Percentiles rank a stretch among this genome's conserved stretches.
phyloP scores from a whole-genome alignment of 2,888 invertebrate species.

The Cylloceria caligata region DNA sequence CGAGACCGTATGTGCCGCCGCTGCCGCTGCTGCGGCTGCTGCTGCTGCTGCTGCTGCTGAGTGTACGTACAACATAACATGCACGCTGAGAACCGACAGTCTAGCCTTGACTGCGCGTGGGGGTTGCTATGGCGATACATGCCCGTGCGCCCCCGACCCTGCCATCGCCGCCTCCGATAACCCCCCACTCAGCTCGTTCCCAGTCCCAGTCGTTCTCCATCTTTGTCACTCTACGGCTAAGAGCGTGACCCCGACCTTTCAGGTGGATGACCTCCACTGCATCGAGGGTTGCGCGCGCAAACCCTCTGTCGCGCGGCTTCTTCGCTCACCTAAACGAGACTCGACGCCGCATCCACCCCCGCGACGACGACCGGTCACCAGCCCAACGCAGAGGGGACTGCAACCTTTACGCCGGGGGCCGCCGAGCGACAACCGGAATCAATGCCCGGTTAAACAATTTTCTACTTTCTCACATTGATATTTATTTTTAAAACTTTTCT shows the following conservation, averaged over 20 bases:
- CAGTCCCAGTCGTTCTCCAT: conserved; percentile 45
- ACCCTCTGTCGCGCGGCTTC: conserved; percentile 47
- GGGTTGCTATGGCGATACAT: conserved; percentile 82
- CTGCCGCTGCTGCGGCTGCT: not conserved
- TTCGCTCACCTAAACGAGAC: conserved; percentile 74
- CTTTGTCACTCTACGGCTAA: conserved; percentile 74
- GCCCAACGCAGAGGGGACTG: conserved; percentile 47
- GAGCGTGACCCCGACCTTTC: conserved; percentile 85
- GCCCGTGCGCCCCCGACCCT: conserved; percentile 68
- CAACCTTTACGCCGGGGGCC: conserved; percentile 55
- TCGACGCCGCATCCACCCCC: conserved; percentile 65
- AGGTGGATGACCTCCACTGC: conserved; percentile 85
- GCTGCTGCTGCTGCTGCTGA: not conserved
- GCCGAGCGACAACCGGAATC: conserved; percentile 56
- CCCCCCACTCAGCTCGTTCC: conserved; percentile 29
- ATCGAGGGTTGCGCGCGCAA: conserved; percentile 81
- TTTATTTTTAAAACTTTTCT: not conserved
- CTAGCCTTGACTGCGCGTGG: conserved; percentile 82
- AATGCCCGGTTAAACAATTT: conserved; percentile 50
- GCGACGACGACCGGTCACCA: conserved; percentile 46
- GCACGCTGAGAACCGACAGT: conserved; percentile 76
- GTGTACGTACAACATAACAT: conserved; percentile 48
- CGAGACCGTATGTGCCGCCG: conserved; percentile 43
- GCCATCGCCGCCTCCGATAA: conserved; percentile 66
- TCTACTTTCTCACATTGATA: conserved; percentile 11